Conservation (phyloP, 1,140 invertebrate species). For the Pectinophora gossypiella region DNA sequence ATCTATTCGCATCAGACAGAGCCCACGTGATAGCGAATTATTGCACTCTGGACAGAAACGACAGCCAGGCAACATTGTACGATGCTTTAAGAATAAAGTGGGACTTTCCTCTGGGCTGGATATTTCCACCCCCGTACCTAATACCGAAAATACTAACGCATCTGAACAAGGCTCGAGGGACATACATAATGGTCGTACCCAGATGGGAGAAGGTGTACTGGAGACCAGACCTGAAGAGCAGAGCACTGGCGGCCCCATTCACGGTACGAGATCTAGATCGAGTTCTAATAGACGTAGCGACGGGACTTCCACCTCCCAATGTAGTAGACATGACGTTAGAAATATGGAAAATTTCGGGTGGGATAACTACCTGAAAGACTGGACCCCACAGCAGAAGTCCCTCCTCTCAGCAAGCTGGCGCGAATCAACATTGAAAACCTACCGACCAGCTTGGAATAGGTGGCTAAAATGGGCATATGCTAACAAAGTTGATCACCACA, state of each 20-base stretch:
- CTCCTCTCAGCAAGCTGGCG: background rate
- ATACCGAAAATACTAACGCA: background rate
- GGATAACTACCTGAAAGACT: background rate
- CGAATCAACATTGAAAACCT: background rate
- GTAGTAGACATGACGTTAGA: background rate
- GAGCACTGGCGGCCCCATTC: background rate
- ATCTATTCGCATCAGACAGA: conserved; percentile 33
- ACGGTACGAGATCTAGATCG: background rate
- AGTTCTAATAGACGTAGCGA: background rate
- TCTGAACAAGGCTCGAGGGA: background rate
- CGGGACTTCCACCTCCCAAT: background rate
- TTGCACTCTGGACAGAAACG: conserved; percentile 26
- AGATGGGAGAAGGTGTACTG: background rate
- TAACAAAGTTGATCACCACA: no score
- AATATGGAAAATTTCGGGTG: background rate
- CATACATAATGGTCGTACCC: background rate
- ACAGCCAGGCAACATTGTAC: conserved; percentile 25
- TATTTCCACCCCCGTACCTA: background rate
- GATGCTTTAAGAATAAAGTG: no score
- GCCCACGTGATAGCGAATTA: conserved; percentile 30
- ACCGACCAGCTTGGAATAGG: background rate
- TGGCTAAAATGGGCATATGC: background rate
- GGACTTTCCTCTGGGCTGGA: background rate
- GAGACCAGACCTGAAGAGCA: background rate
- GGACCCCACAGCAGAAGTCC: background rate